These are phyloP conservation scores for Scyliorhinus canicula DNA, from an alignment of 2,797 vertebrate genomes.

Conservation along the genomic window DNA sequence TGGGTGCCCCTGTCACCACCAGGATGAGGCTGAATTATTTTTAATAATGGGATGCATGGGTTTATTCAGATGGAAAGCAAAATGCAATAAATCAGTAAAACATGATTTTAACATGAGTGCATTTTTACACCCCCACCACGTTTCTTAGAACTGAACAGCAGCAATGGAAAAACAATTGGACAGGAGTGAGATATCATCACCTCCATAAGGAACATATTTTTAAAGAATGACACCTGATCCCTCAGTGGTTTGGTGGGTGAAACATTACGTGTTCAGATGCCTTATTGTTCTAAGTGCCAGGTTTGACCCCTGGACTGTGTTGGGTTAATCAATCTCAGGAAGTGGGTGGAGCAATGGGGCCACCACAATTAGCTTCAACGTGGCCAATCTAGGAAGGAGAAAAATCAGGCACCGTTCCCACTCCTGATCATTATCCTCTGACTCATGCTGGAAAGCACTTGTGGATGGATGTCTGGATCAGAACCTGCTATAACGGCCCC, in stretches of 20 bases:
- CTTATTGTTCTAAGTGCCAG: background rate
- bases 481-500: background rate
- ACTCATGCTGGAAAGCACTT: slow-evolving; percentile 23
- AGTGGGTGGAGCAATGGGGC: background rate
- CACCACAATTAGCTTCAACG: background rate
- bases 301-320: background rate
- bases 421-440: background rate
- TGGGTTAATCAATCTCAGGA: slow-evolving; percentile 7
- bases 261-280: background rate
- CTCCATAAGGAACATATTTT: no score
- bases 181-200: background rate
- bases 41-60: background rate
- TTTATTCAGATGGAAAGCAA: background rate
- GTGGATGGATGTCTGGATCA: background rate
- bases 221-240: background rate
- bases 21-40: background rate
- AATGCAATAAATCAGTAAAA: background rate
- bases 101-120: background rate
- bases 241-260: background rate
- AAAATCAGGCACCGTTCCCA: background rate
- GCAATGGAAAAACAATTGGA: background rate
- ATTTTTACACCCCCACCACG: background rate
- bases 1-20: background rate
- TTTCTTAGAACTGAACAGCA: background rate
- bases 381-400: background rate